Conservation (phyloP, 1,140 invertebrate species). For the Carposina sasakii region DNA sequence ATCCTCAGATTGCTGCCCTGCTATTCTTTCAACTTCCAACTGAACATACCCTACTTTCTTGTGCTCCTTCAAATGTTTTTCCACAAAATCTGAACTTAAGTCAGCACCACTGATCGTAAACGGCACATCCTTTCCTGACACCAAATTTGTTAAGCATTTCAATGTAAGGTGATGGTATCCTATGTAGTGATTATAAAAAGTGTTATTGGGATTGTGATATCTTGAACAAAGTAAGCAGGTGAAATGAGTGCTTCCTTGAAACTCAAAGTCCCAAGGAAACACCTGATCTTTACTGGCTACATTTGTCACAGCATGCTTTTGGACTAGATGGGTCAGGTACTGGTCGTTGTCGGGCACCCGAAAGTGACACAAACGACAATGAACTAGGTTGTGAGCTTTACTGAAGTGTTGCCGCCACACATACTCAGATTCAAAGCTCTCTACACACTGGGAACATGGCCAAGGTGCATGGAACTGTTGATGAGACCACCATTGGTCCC, state of each 20-base stretch:
- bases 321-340: constrained; percentile 53
- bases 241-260: constrained; percentile 42
- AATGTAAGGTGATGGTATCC: constrained; percentile 63
- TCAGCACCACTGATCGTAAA: constrained; percentile 58
- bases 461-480: constrained; percentile 56
- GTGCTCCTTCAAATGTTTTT: constrained; percentile 42
- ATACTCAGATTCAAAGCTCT: constrained; percentile 45
- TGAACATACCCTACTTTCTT: constrained; percentile 48
- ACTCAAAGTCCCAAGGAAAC: constrained; percentile 48
- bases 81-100: constrained; percentile 50
- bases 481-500: constrained; percentile 49
- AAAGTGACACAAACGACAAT: constrained; percentile 65
- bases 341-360: constrained; percentile 50
- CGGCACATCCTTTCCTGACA: constrained; percentile 51
- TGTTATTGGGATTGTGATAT: constrained; percentile 32
- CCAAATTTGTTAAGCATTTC: constrained; percentile 53
- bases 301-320: constrained; percentile 62
- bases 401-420: constrained; percentile 48
- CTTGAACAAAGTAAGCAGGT: constrained; percentile 55
- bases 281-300: constrained; percentile 41
- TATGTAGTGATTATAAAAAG: constrained; percentile 62
- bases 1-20: constrained; percentile 4
- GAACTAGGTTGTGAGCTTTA: constrained; percentile 50
- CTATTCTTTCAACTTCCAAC: constrained; percentile 21
- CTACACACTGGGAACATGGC: constrained; percentile 64